phyloP scores from a whole-genome alignment of 2,888 invertebrate genomes.

The Cryptophagus acutangulus region DNA sequence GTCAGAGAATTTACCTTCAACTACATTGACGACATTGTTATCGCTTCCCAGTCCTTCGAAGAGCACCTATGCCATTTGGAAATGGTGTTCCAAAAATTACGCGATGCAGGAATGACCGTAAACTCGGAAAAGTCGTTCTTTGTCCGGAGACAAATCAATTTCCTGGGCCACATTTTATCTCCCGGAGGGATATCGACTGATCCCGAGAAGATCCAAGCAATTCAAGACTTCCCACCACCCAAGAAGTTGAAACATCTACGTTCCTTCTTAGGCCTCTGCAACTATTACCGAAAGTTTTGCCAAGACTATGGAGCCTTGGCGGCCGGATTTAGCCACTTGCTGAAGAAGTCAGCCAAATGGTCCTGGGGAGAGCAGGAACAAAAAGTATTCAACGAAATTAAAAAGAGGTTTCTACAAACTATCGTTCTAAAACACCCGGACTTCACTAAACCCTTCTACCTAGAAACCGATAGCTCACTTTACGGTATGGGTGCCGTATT shows the following conservation, averaged over 20 bases:
- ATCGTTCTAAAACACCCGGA: slow-evolving; percentile 12
- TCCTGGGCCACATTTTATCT: slow-evolving; percentile 21
- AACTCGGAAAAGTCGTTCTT: slow-evolving; percentile 25
- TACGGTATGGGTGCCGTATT: slow-evolving; percentile 8
- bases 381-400: slow-evolving; percentile 5
- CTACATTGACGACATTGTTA: slow-evolving; percentile 34
- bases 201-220: slow-evolving; percentile 15
- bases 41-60: slow-evolving; percentile 24
- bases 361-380: slow-evolving; percentile 10
- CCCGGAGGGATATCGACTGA: slow-evolving; percentile 19
- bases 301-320: slow-evolving; percentile 12
- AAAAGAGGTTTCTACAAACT: slow-evolving; percentile 8
- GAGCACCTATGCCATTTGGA: slow-evolving; percentile 22
- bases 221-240: slow-evolving; percentile 10
- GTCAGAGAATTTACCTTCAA: slow-evolving; percentile 22
- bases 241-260: slow-evolving; percentile 9
- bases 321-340: slow-evolving; percentile 10
- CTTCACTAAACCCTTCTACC: slow-evolving; percentile 1
- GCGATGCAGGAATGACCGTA: slow-evolving; percentile 21
- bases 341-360: slow-evolving; percentile 11
- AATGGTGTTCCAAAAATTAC: slow-evolving; percentile 17
- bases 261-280: slow-evolving; percentile 10
- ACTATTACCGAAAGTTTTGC: slow-evolving; percentile 11
- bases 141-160: slow-evolving; percentile 10
- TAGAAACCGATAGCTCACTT: slow-evolving; percentile 10